A percentile compares a stretch with the other conserved stretches of the same genome.
Evolutionary conservation across 1,140 invertebrate genomes (phyloP).

Genomic region (Drosophila malerkotliana): DNA sequence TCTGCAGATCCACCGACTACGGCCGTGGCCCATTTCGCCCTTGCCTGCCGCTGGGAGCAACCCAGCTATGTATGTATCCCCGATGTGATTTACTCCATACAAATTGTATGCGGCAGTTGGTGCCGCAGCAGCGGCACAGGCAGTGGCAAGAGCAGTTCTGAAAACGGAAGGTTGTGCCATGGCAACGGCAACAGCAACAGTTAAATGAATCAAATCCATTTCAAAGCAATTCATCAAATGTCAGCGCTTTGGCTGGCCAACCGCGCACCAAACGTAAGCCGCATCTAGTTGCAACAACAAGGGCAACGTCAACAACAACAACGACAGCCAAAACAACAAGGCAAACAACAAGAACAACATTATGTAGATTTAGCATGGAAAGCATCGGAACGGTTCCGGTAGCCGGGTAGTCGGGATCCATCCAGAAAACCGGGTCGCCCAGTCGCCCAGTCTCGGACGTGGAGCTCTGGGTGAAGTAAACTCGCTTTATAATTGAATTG

Average conservation of each 20-base stretch:
- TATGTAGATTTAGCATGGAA: conserved; percentile 40
- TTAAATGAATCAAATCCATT: conserved; percentile 80
- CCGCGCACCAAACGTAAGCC: conserved; percentile 47
- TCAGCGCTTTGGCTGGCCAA: conserved; percentile 58
- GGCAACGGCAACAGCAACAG: conserved; percentile 54
- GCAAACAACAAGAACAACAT: conserved; percentile 25
- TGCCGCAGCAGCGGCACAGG: conserved; percentile 8
- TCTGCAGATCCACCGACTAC: conserved; percentile 17
- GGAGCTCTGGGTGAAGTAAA: conserved; percentile 51
- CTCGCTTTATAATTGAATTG: conserved; percentile 80
- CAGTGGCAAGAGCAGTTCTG: conserved; percentile 20
- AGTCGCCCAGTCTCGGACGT: conserved; percentile 46
- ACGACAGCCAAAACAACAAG: conserved; percentile 17
- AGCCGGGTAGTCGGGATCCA: conserved; percentile 14
- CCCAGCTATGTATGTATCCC: conserved; percentile 6
- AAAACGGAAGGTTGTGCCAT: conserved; percentile 32
- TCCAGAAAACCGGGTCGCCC: conserved; percentile 32
- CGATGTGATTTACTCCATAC: conserved; percentile 50
- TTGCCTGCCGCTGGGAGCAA: neutral
- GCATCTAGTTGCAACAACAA: conserved; percentile 23
- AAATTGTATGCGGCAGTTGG: conserved; percentile 36
- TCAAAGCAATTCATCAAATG: conserved; percentile 76
- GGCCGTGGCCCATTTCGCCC: conserved; percentile 28
- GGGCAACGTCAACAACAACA: conserved; percentile 20
- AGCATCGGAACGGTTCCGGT: conserved; percentile 36